These are phyloP conservation scores for Dasypogon diadema DNA, from an alignment of 2,888 invertebrate species.

Conservation along the genomic window DNA sequence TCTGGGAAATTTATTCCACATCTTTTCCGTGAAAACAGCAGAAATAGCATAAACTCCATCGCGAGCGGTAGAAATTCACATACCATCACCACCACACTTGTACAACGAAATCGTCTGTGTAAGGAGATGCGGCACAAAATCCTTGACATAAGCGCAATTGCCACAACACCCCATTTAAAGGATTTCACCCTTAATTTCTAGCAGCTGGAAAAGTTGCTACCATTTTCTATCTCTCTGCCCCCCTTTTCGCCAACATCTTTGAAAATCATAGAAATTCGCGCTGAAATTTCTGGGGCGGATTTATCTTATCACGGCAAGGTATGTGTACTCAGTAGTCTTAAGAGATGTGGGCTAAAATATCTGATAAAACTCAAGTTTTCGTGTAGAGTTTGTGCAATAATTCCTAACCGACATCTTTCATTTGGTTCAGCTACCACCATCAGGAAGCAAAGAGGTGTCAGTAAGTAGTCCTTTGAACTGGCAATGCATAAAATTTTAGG, in stretches of 20 bases:
- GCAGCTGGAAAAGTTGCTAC: conserved; percentile 26
- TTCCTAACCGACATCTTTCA: not conserved
- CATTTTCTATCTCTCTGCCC: not conserved
- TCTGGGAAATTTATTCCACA: conserved; percentile 21
- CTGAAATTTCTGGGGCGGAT: conserved; percentile 3
- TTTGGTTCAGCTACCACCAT: too few relatives aligned
- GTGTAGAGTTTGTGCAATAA: conserved; percentile 4
- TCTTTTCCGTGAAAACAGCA: conserved; percentile 1
- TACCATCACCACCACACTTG: not conserved
- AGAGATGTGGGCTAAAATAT: conserved; percentile 21
- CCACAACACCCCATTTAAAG: conserved; percentile 39
- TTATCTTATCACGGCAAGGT: conserved; percentile 16
- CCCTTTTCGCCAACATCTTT: not conserved
- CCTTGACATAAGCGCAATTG: conserved; percentile 40
- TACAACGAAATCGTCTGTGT: conserved; percentile 1
- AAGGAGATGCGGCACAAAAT: conserved; percentile 13
- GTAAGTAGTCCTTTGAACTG: not conserved
- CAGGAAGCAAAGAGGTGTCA: not conserved
- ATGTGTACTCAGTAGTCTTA: not conserved
- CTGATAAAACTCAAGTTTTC: conserved; percentile 16
- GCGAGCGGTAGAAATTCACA: not conserved
- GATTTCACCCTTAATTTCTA: conserved; percentile 40
- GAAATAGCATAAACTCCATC: not conserved
- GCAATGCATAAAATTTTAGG: conserved; percentile 42
- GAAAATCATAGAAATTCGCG: not conserved